Base-by-base conservation (phyloP, 2,797 vertebrate species). In the Gambusia yucatana region DNA sequence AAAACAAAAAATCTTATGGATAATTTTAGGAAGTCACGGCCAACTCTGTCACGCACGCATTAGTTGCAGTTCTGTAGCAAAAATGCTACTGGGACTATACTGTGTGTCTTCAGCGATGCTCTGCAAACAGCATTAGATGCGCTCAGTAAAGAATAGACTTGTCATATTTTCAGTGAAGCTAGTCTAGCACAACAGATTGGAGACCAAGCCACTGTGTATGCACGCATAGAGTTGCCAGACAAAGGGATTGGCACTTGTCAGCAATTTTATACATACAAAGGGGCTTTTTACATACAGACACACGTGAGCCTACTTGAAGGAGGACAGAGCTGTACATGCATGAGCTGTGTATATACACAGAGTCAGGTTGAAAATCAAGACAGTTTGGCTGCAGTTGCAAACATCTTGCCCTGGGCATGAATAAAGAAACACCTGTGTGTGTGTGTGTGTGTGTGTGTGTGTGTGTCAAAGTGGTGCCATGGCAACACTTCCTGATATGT, bases 71-170 rank as follows among this genome's bases (percentile, higher is more conserved):
- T 80, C 84, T 72, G 86, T 65, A 75, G 82, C 83, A 76, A 81
- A 89, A 82, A 87, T 89, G 84, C 89, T 90, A 80, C 84, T 57
- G 90, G 86, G 84, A 88, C 91, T 59, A 84, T 63, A 80, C 90
- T 93, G 93, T 92, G 92, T 84, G 92, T 90, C 82, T 85, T 87
- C 89, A 76, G 89, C 76, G 88, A 90, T 94, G 94, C 89, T 91
- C 88, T 71, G 88, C 90, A 94, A 95, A 95, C 91, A 93, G 93
- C 92, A 93, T 95, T 95, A 94, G 94, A 90, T 81, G 88, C 86
- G 92, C 92, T 95, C 87, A 55, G 90, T 91, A 92, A 91, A 93
- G 92, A 95, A 94, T 91, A 92, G 92, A 94, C 92, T 91, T 95
- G 92, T 93, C 93, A 94, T 87, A 93, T 91, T 94, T 91, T 93